Conservation (phyloP, 2,888 invertebrate genomes). For the Troides helena region DNA sequence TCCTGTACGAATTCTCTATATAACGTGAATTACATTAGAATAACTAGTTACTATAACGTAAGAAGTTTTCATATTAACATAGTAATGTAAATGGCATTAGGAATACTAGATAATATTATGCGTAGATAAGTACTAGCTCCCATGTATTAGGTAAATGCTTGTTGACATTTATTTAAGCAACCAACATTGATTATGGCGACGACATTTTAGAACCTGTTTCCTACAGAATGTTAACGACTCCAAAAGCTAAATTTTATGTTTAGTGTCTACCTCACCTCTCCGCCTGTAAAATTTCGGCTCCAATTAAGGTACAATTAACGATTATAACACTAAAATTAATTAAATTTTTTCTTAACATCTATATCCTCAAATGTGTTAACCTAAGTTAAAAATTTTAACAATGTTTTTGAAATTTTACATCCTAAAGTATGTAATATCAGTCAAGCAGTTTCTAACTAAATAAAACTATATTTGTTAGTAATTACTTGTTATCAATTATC, state of each 20-base stretch:
- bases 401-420: background rate
- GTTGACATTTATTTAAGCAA: constrained; percentile 8
- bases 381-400: background rate
- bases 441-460: background rate
- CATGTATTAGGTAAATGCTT: background rate
- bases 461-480: constrained; percentile 6
- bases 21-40: too few relatives aligned
- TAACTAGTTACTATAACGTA: too few relatives aligned
- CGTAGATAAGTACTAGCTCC: constrained; percentile 14
- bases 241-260: constrained; percentile 4
- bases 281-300: constrained; percentile 1
- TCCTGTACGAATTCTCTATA: too few relatives aligned
- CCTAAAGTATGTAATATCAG: background rate
- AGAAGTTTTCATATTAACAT: background rate
- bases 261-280: background rate
- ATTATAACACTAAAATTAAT: background rate
- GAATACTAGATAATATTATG: constrained; percentile 1
- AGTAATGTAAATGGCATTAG: background rate
- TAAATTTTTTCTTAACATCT: background rate
- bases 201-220: constrained; percentile 12
- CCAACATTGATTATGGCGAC: constrained; percentile 1
- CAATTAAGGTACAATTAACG: background rate
- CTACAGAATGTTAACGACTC: background rate
- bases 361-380: background rate
- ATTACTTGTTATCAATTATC: constrained; percentile 7